These are phyloP conservation scores for Caenorhabditis auriculariae DNA, from an alignment of 2,888 invertebrate genomes.

Conservation along the genomic window DNA sequence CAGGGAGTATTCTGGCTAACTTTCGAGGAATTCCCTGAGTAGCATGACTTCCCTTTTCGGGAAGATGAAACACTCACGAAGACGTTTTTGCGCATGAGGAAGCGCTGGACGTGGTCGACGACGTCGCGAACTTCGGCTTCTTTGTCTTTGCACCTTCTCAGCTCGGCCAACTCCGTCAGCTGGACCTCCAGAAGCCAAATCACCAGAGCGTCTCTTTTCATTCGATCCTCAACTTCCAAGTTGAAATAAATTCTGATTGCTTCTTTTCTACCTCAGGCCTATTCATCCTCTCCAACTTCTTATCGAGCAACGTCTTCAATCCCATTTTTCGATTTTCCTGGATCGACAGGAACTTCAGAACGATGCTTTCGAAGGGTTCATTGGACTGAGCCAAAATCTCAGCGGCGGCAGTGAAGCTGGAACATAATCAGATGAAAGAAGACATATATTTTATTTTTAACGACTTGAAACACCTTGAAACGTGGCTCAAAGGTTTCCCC, in stretches of 20 bases:
- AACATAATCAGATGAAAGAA: too few species aligned
- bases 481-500: too few species aligned
- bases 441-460: too few species aligned
- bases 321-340: constrained; percentile 76
- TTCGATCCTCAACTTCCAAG: constrained; percentile 62
- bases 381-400: constrained; percentile 84
- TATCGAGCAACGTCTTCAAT: constrained; percentile 82
- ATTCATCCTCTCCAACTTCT: constrained; percentile 74
- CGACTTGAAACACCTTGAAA: too few species aligned
- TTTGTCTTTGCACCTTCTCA: constrained; percentile 16
- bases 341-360: constrained; percentile 34
- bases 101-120: constrained; percentile 78
- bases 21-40: neutral
- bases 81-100: constrained; percentile 76
- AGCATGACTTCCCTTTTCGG: too few species aligned
- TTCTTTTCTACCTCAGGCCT: constrained; percentile 17
- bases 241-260: neutral
- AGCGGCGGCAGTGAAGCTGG: constrained; percentile 69
- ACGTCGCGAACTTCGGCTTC: constrained; percentile 65
- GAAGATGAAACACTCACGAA: constrained; percentile 67
- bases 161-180: constrained; percentile 39
- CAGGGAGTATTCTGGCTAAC: neutral
- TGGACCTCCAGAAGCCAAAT: constrained; percentile 88
- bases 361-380: constrained; percentile 87
- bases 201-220: constrained; percentile 87